A percentile compares a stretch with the other conserved stretches of the same genome.
Conservation (phyloP, 2,888 invertebrate genomes). For the Pseudococcus jackbeardsleyi region DNA sequence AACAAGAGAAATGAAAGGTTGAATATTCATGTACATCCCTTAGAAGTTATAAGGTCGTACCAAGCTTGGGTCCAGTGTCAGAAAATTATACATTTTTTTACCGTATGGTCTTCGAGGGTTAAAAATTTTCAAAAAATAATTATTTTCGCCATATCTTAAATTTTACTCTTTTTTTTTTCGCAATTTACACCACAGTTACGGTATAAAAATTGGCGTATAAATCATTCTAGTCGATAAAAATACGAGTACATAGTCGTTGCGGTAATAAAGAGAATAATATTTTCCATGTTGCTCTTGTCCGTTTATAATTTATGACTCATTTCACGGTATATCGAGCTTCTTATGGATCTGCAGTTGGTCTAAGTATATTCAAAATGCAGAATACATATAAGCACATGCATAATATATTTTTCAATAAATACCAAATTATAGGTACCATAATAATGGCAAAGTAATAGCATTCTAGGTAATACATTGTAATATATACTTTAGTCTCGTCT, state of each 20-base stretch:
- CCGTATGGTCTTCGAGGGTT: too few relatives aligned
- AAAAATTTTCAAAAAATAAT: conserved; percentile 31
- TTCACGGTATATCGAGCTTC: conserved; percentile 10
- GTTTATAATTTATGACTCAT: conserved; percentile 42
- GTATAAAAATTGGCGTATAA: conserved; percentile 24
- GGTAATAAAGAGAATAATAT: conserved; percentile 21
- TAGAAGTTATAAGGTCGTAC: too few relatives aligned
- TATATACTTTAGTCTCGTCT: background rate
- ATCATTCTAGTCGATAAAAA: conserved; percentile 35
- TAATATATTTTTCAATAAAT: conserved; percentile 28
- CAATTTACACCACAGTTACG: conserved; percentile 31
- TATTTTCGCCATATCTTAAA: conserved; percentile 1
- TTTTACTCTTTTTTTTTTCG: conserved; percentile 8
- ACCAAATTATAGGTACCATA: background rate
- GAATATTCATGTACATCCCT: too few relatives aligned
- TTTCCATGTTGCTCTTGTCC: conserved; percentile 27
- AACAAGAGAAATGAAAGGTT: too few relatives aligned
- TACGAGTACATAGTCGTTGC: conserved; percentile 25
- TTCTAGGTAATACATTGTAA: background rate
- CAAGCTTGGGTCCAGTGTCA: too few relatives aligned
- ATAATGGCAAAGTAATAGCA: background rate
- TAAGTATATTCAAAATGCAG: too few relatives aligned
- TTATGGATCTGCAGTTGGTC: background rate
- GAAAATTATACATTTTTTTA: too few relatives aligned
- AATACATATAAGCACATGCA: too few relatives aligned